These are phyloP conservation scores for Aphis craccivora DNA, from an alignment of 1,140 invertebrate species.

Conservation along the genomic window DNA sequence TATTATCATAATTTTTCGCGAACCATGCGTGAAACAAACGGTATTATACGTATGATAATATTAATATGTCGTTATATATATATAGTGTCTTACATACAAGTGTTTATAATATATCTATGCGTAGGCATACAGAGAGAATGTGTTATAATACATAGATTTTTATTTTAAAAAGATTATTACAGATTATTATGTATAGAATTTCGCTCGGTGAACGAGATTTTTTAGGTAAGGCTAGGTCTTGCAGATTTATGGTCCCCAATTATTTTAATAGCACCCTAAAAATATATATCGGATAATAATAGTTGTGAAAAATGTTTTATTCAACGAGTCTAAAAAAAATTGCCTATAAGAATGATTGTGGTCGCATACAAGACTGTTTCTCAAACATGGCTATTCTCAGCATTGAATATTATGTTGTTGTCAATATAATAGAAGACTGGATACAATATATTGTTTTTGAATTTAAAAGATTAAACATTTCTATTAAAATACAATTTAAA, in stretches of 20 bases:
- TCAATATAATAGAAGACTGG: background rate
- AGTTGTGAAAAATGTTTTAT: background rate
- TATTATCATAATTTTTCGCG: background rate
- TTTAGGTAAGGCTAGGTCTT: too few species aligned
- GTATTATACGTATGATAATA: background rate
- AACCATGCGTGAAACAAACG: background rate
- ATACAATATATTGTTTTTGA: background rate
- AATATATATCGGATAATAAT: background rate
- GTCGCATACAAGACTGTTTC: background rate
- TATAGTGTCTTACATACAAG: background rate
- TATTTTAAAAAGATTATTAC: background rate
- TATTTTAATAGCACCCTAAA: too few species aligned
- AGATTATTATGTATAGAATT: background rate
- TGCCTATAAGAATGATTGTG: background rate
- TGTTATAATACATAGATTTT: background rate
- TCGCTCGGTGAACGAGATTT: too few species aligned
- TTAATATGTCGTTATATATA: background rate
- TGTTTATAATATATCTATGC: background rate
- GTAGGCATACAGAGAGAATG: background rate
- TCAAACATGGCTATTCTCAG: background rate
- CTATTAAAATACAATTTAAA: background rate
- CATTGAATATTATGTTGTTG: background rate
- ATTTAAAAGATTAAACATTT: background rate
- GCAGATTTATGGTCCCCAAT: too few species aligned
- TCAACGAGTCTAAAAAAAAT: background rate